Base-by-base conservation (phyloP, 2,888 invertebrate species). In the Apamea crenata region DNA sequence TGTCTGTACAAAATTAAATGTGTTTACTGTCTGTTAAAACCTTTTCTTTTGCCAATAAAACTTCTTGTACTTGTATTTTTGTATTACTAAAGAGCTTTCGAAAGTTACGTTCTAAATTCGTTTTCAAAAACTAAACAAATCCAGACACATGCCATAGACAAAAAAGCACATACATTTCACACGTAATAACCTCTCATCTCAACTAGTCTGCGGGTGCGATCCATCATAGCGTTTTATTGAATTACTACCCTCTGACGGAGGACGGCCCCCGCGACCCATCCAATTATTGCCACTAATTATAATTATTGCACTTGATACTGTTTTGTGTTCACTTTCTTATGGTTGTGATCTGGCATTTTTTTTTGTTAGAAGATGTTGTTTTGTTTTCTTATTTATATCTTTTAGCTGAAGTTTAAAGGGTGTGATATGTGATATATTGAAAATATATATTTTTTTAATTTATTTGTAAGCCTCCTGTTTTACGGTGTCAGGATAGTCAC, bases 221-320 rank as follows among this genome's bases (percentile, higher is more conserved):
- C 94, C 93, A 94, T 95, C 94, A 94, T 92, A 88, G 77, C 78
- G 77, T 87, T 85, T 94, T 94, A 95, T 94, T 94, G 89, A 93
- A 93, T 94, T 95, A 94, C 86, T 87, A 89, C 92, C 94, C 94
- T 90, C 84, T 83, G 89, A 82, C 81, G 85, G 81, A 80, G 83
- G 77, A 82, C 80, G 84, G 84, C 85, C 82, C 82, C 71, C 77
- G 72, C 89, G 87, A 88, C 91, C 90, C 91, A 89, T 89, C 91
- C 92, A 90, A 93, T 93, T 92, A 93, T 90, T 90, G 79, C 89
- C 80, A 85, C 91, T 92, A 90, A 93, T 93, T 92, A 90, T 91
- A 91, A 92, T 92, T 92, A 92, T 89, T 90, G 91, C 90, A 91
- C 87, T 91, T 90, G 80, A 82, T 87, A 84, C 81, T 86, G 84